Evolutionary conservation across 2,888 invertebrate genomes (phyloP).

Genomic region (Pterostichus niger): DNA sequence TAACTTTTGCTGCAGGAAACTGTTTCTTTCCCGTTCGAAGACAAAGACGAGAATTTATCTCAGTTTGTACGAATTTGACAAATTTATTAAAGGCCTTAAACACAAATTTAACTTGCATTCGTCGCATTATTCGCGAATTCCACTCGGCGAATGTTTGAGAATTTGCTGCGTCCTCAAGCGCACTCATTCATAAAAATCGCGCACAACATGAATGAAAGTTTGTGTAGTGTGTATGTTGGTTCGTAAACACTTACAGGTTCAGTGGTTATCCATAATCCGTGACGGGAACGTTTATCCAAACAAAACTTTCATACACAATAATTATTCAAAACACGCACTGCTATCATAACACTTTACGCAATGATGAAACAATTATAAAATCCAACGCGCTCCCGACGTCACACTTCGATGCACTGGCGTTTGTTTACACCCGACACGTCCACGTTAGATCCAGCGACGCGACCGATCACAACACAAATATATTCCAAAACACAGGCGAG

Average conservation of each 20-base stretch:
- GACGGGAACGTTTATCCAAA: conserved; percentile 55
- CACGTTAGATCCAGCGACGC: no score
- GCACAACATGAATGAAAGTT: conserved; percentile 16
- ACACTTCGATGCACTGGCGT: not conserved
- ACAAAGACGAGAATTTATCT: conserved; percentile 62
- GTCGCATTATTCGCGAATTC: conserved; percentile 13
- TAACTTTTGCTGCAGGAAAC: conserved; percentile 59
- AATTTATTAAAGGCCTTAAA: conserved; percentile 56
- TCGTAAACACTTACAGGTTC: conserved; percentile 46
- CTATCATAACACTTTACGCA: conserved; percentile 18
- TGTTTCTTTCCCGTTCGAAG: conserved; percentile 54
- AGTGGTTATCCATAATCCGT: conserved; percentile 64
- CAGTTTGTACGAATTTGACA: conserved; percentile 58
- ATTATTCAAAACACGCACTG: conserved; percentile 47
- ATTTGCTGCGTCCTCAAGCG: not conserved
- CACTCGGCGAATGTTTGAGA: conserved; percentile 1
- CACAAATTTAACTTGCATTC: conserved; percentile 46
- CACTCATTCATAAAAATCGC: conserved; percentile 60
- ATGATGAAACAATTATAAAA: not conserved
- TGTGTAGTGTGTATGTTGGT: not conserved
- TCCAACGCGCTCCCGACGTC: not conserved
- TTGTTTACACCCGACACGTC: no score
- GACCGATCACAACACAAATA: conserved; percentile 3
- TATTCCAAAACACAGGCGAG: conserved; percentile 15
- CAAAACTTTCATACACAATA: conserved; percentile 41